Evolutionary conservation across 2,888 invertebrate genomes (phyloP), one percentile per base, ranked within the genome.

Genomic region (Drosophila mettleri): DNA sequence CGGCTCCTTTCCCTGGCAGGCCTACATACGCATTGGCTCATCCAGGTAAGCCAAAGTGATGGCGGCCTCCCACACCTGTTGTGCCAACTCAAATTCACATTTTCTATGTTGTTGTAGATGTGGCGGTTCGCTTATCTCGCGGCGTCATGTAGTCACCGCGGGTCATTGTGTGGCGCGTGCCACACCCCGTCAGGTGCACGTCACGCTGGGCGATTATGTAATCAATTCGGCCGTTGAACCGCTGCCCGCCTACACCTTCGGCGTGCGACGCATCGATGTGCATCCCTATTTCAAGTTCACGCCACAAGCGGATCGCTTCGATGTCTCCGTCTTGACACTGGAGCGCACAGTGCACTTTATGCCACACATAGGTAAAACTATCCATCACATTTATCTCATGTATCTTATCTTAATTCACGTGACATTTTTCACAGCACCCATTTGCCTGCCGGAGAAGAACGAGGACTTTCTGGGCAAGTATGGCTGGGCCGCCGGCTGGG

Each of bases 1-100:
- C 91, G 98, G 97, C 20, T 97, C 97, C 67, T 98, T 98, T 91
- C 98, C 98, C 24, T 98, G 98, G 98, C 98, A 98, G 93, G 97
- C 98, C 0, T 98, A 98, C 93, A 98, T 98, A 89, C 94, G 98
- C 90, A 98, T 98, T 66, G 98, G 98, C 71, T 97, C 98, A 43
- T 97, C 97, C 82, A 95, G 95, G 95, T 95, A 93, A 91, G 58
- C 63, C 8, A 0, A 16, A 1, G n/a, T 3, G 20, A 7, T 39
- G 3, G 2, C 14, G 14, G 0, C 3, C 16, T 39, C 29, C 34
- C n/a, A n/a, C n/a, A n/a, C n/a, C n/a, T n/a, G n/a, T 5, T 4
- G 10, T 29, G 20, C 4, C 18, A 8, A 22, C 2, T 14, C 12
- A 46, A 22, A 36, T 43, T 3, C 24, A 22, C 12, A 4, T n/a